phyloP scores from a whole-genome alignment of 2,888 invertebrate genomes.

The Cosmopolites sordidus region DNA sequence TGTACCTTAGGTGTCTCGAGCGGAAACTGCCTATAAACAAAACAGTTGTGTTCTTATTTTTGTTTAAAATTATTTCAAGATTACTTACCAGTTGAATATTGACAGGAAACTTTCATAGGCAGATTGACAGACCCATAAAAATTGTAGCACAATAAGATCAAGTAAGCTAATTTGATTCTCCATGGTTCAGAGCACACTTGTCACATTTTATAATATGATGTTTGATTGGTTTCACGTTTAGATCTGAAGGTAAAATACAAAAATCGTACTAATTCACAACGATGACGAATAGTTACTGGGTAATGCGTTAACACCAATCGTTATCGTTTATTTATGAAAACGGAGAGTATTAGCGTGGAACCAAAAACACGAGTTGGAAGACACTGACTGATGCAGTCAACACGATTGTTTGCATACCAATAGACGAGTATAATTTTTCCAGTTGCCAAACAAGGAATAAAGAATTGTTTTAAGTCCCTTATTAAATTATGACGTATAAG shows the following conservation, averaged over 20 bases:
- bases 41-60: background rate
- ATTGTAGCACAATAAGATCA: conserved; percentile 32
- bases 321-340: too few species aligned
- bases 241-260: too few species aligned
- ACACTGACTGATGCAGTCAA: too few species aligned
- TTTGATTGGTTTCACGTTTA: too few species aligned
- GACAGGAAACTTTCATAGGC: conserved; percentile 30
- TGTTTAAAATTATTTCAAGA: background rate
- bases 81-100: conserved; percentile 29
- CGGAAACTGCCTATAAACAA: conserved; percentile 3
- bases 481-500: background rate
- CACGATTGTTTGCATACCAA: too few species aligned
- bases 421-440: too few species aligned
- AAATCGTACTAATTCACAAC: too few species aligned
- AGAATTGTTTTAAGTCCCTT: background rate
- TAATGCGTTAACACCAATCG: too few species aligned
- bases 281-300: too few species aligned
- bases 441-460: background rate
- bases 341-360: too few species aligned
- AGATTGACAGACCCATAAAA: conserved; percentile 32
- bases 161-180: conserved; percentile 23
- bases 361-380: too few species aligned
- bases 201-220: background rate
- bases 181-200: background rate
- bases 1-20: background rate